Base-by-base conservation (phyloP, 2,113 vertebrate species). In the Baryphthengus martii region DNA sequence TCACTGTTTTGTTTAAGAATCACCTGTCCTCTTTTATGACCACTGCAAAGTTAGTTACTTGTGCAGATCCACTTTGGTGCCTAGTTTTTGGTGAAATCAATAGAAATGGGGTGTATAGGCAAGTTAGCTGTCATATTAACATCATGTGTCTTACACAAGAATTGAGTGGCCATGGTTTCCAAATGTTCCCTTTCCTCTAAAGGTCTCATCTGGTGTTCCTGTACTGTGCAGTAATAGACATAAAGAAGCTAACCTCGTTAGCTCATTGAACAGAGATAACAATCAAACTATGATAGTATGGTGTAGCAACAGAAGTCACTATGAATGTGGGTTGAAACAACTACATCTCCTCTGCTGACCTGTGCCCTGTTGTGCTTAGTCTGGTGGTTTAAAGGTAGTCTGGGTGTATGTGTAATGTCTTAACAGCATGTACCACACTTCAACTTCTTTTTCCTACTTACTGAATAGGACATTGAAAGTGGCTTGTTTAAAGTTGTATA, bases 381-480 rank as follows among this genome's bases (percentile, higher is more conserved):
- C 68, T 50, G 42, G 21, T 39, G 19, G 68, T 76, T 63, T 52
- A 58, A 70, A 73, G 49, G 26, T 53, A 24, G 24, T 25, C 33
- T 37, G 45, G 33, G 24, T n/a, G 5, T 19, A 14, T 39, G 25
- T 56, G 72, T 76, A 45, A 19, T 80, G 25, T 70, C 81, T 68
- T 40, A 72, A 35, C 47, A 75, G 39, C 26, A 8, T 0, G 0
- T 65, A 28, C 29, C 19, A 55, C 35, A n/a, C n/a, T 63, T 0
- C 0, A 9, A 45, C 29, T 61, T 83, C 7, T n/a, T 84, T 78
- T 52, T 82, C 59, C 61, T 70, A 15, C 14, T 37, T 73, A 40
- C 4, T 3, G 3, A 86, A 33, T 7, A 29, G 31, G 58, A 73
- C 26, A 13, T 7, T 82, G 33, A 40, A 73, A 67, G 15, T 55